Base-by-base conservation (phyloP, 2,888 invertebrate species). In the Diplazon laetatorius region DNA sequence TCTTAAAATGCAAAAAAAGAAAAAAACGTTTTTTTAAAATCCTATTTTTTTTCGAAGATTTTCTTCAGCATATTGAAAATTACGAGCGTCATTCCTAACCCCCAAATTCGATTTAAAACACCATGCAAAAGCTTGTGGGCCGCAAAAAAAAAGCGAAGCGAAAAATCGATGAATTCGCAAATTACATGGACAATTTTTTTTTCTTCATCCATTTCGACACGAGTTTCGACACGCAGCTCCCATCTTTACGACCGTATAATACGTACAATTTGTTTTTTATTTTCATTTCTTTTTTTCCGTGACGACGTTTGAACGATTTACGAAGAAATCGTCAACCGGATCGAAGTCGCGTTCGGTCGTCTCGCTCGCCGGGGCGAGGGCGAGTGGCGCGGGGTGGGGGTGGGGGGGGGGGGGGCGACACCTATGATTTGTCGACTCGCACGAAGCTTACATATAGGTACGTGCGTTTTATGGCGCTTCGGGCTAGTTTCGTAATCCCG, bases 241-340 rank as follows among this genome's bases (percentile, higher is more conserved):
- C 20, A 46, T 48, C 35, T 46, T 48, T n/a, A 35, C 57, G 37
- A 57, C 6, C 20, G 12, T 42, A 35, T 20, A 10, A 59, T 46
- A 30, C 6, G 30, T 6, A 30, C 6, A 30, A 30, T 6, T 6
- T 48, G 37, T 20, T 14, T 30, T 25, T 9, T 48, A 48, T 20
- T 14, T 30, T 25, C 14, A 12, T 50, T 55, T 44, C 37, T 12
- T 30, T 30, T 30, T 30, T 30, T 30, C 6, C 63, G 63, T 72
- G 42, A 55, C 69, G 69, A 59, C 44, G 52, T 50, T 44, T n/a
- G 12, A 50, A 37, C 65, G 44, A 65, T 72, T 72, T 72, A 72
- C 63, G 65, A 57, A 72, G 55, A 50, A 72, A 72, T 72, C 72
- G 62, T 52, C 22, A 22, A 18, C 37, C 9, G 22, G 63, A 72